A percentile compares a stretch with the other conserved stretches of the same genome.
Evolutionary conservation across 2,888 invertebrate genomes (phyloP).

Genomic region (Lasioglossum leucozonium): DNA sequence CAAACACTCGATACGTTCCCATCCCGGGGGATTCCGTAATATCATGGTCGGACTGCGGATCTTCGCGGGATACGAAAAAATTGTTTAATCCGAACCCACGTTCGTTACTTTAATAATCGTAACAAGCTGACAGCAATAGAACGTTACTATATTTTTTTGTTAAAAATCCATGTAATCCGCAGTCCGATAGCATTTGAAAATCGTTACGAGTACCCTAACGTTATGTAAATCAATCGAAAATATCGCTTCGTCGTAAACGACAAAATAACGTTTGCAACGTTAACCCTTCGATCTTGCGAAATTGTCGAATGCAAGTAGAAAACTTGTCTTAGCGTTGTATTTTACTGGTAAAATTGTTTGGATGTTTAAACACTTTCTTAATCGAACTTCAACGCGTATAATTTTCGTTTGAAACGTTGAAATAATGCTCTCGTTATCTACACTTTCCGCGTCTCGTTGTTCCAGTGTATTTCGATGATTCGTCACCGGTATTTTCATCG

Average conservation of each 20-base stretch:
- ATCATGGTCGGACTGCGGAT: not conserved
- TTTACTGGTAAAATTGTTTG: not conserved
- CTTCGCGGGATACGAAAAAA: not conserved
- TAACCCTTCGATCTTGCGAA: not conserved
- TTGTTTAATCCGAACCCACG: not conserved
- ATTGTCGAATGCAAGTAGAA: not conserved
- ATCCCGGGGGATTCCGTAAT: not conserved
- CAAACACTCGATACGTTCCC: not conserved
- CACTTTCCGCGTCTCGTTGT: not conserved
- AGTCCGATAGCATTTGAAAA: not conserved
- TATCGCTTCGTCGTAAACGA: slow-evolving; percentile 13
- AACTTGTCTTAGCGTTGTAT: not conserved
- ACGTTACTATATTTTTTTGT: not conserved
- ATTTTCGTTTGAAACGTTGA: not conserved
- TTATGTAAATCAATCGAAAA: slow-evolving; percentile 34
- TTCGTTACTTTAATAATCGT: not conserved
- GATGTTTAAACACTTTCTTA: not conserved
- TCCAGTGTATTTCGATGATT: not conserved
- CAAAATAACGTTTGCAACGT: slow-evolving; percentile 6
- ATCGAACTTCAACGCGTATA: not conserved
- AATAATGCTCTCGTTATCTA: not conserved
- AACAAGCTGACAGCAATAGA: not conserved
- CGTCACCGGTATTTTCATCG: too few relatives aligned
- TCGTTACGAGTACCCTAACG: not conserved
- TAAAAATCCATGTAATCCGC: not conserved